phyloP scores from a whole-genome alignment of 2,113 vertebrate genomes.

The Diadophis punctatus region DNA sequence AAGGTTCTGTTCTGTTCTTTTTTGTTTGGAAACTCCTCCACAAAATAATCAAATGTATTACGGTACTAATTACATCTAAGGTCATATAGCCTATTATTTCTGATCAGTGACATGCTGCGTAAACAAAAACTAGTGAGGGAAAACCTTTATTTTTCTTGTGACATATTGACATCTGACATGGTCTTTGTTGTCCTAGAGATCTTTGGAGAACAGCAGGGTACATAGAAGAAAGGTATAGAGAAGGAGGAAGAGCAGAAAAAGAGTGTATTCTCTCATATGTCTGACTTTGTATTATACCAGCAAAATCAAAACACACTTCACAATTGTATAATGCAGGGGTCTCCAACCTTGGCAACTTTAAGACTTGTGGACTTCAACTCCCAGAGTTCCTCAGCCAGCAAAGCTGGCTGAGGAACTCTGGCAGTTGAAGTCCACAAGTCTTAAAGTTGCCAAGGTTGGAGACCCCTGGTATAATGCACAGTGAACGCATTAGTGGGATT shows the following conservation, averaged over 20 bases:
- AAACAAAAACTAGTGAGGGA: neutral
- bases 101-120: neutral
- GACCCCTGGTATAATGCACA: too few relatives aligned
- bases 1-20: neutral
- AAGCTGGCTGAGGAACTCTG: too few relatives aligned
- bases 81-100: neutral
- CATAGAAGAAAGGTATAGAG: too few relatives aligned
- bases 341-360: too few relatives aligned
- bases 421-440: too few relatives aligned
- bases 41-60: conserved; percentile 38
- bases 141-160: neutral
- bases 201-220: neutral
- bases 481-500: too few relatives aligned
- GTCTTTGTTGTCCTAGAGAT: neutral
- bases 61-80: neutral
- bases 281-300: neutral
- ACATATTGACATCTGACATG: neutral
- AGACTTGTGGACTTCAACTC: too few relatives aligned
- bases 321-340: too few relatives aligned
- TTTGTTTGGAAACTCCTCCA: neutral
- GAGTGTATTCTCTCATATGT: neutral
- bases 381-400: too few relatives aligned
- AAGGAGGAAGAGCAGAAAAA: neutral
- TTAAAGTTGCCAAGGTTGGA: too few relatives aligned
- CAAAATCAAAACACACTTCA: neutral